Evolutionary conservation across 2,888 invertebrate species (phyloP).

Genomic region (Rhaphigaster nebulosa): DNA sequence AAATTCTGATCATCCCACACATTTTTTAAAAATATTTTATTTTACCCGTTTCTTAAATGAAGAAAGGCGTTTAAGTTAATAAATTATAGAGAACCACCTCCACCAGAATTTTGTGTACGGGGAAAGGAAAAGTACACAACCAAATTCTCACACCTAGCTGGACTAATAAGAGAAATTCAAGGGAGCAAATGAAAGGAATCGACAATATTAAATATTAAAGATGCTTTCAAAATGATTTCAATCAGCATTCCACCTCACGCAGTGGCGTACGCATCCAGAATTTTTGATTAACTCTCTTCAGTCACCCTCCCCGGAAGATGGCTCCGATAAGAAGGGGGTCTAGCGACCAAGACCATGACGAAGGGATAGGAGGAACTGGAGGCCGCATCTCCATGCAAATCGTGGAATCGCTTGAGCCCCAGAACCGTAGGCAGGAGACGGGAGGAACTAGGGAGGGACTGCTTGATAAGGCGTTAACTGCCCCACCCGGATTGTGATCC

Average conservation of each 20-base stretch:
- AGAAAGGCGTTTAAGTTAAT: no score
- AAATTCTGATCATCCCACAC: no score
- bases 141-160: neutral
- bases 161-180: conserved; percentile 1
- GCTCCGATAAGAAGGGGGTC: conserved; percentile 13
- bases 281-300: conserved; percentile 29
- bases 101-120: no score
- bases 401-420: no score
- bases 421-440: neutral
- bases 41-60: no score
- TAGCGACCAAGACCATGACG: neutral
- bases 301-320: conserved; percentile 35
- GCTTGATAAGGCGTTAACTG: conserved; percentile 33
- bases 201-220: conserved; percentile 4
- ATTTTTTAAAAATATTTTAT: no score
- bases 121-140: neutral
- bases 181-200: neutral
- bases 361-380: neutral
- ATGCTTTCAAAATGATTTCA: conserved; percentile 32
- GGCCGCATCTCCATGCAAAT: conserved; percentile 14
- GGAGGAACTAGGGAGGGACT: neutral
- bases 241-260: conserved; percentile 37
- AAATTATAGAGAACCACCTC: no score
- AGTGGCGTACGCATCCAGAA: conserved; percentile 12
- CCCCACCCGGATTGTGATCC: no score